Base-by-base conservation (phyloP, 92 coral and sea anemone species). In the Plumapathes pennacea region DNA sequence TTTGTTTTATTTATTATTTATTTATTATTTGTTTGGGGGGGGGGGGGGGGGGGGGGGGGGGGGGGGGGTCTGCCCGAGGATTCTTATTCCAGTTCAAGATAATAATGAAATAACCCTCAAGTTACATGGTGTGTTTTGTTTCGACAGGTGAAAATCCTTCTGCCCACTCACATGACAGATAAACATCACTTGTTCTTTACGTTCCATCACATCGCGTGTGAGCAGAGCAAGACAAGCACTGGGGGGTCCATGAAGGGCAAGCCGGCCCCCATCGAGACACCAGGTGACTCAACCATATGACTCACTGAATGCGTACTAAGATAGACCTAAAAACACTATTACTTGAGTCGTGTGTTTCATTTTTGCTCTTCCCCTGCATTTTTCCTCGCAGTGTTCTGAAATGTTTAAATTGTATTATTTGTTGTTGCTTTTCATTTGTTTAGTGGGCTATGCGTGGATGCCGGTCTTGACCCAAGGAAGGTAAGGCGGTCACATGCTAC, bases 361-460 rank as follows among this genome's bases (percentile, higher is more conserved):
- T 5, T 20, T 49, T 49, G 55, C 25, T 6, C 7, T n/a, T n/a
- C n/a, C n/a, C n/a, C n/a, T n/a, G n/a, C n/a, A n/a, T n/a, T n/a
- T n/a, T n/a, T n/a, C n/a, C n/a, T n/a, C n/a, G n/a, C n/a, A n/a
- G n/a, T n/a, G n/a, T n/a, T n/a, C n/a, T n/a, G n/a, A n/a, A n/a
- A n/a, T n/a, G 14, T 14, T 13, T 15, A 57, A 12, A 18, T 25
- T 50, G 12, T 22, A 32, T 38, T 56, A 46, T 54, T 22, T 3
- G 38, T 14, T 36, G 22, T 25, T 62, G 43, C 27, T 32, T 5
- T 55, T 14, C 30, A 47, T 38, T 15, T 7, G 10, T 62, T 12
- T 50, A 92, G 98, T 92, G 66, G 98, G 98, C 8, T 92, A 84
- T 50, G 98, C 98, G 0, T 92, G 98, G 98, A 67, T 92, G 83